phyloP scores from a whole-genome alignment of 2,113 vertebrate genomes.

The Cynopterus brachyotis region DNA sequence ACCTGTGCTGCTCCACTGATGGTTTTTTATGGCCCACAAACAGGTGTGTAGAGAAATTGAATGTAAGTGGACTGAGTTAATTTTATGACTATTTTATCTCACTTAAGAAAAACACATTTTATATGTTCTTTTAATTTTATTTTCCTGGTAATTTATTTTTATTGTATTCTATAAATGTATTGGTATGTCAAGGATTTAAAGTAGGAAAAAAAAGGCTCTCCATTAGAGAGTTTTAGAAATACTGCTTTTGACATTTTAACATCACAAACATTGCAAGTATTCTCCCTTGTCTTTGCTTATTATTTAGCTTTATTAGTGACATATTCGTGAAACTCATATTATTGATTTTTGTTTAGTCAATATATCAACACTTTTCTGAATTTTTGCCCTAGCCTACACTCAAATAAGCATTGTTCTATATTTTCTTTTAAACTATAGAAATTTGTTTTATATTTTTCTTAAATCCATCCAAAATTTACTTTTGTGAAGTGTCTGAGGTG shows the following conservation, averaged over 20 bases:
- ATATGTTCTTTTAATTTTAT: background rate
- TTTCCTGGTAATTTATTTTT: background rate
- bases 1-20: background rate
- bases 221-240: background rate
- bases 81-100: background rate
- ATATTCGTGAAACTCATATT: background rate
- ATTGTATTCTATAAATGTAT: background rate
- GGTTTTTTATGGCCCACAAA: background rate
- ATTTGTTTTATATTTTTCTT: background rate
- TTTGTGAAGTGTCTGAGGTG: too few species aligned
- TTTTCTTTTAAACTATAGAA: background rate
- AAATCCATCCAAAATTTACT: background rate
- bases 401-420: background rate
- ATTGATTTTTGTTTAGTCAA: background rate
- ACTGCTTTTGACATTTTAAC: background rate
- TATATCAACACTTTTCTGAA: background rate
- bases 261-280: background rate
- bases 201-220: background rate
- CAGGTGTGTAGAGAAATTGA: background rate
- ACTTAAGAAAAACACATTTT: background rate
- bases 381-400: background rate
- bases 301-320: background rate
- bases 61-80: background rate
- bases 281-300: background rate
- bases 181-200: background rate